Base-by-base conservation (phyloP, 2,797 vertebrate species). In the Bradypus variegatus region DNA sequence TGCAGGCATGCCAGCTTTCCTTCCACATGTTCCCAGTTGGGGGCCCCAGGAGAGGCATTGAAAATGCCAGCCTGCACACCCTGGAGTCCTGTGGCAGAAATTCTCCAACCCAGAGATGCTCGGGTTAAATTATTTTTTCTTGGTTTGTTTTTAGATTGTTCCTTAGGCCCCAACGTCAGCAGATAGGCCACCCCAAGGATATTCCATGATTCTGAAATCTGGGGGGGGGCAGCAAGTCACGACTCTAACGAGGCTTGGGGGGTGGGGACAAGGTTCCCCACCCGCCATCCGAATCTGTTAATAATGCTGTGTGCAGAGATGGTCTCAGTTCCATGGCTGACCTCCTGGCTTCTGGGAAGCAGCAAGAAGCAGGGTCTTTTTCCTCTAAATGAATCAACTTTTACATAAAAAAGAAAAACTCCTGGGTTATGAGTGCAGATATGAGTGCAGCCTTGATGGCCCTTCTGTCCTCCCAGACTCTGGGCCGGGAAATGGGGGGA, bases 1-100 rank as follows among this genome's bases (percentile, higher is more conserved):
- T 12, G 31, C 11, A 45, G 41, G 41, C 6, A 8, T 45, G 41
- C 41, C 41, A 45, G 41, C 41, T 45, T 45, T 12, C 67, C 80
- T 6, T 33, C 36, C 0, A 6, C 53, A 3, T 29, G 2, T 1
- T 21, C 55, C 1, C 0, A 5, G 76, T n/a, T 13, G 11, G 0
- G 11, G 16, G 55, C 38, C 41, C 0, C 5, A 0, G 1, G 48
- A 10, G 33, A 79, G 25, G 4, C 14, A 8, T 0, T 58, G 18
- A 4, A 38, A 12, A 8, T 2, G 3, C 19, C 3, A 1, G 11
- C 36, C 36, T 0, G 5, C 45, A 4, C 19, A 10, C 9, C 3
- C 82, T 1, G 14, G 41, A 31, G 27, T 12, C 75, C 29, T 1
- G 0, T 1, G 1, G 1, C 25, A 76, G 62, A 65, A 21, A 6